These are phyloP conservation scores for Hymenochirus boettgeri DNA, from an alignment of 2,113 vertebrate species.

Conservation along the genomic window DNA sequence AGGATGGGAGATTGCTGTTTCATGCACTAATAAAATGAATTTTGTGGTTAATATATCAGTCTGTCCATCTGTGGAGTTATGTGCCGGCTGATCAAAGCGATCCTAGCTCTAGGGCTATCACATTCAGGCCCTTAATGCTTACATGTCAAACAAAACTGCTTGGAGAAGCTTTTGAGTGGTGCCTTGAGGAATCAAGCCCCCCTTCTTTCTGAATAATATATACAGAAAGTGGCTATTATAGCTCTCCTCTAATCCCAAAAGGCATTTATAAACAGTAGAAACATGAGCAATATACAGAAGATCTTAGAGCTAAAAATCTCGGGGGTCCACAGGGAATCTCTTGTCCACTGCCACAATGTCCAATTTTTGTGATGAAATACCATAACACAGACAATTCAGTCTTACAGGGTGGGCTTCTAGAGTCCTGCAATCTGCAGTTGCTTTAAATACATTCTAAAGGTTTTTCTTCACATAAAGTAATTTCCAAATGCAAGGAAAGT, in stretches of 20 bases:
- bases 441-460: no score
- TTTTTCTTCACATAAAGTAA: no score
- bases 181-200: conserved; percentile 61
- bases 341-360: background rate
- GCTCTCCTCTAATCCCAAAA: conserved; percentile 64
- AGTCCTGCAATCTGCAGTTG: no score
- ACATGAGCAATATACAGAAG: conserved; percentile 58
- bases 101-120: conserved; percentile 68
- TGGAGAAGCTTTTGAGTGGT: conserved; percentile 73
- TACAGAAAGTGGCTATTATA: conserved; percentile 76
- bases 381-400: background rate
- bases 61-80: conserved; percentile 71
- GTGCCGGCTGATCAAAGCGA: conserved; percentile 74
- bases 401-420: no score
- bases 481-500: no score
- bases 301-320: conserved; percentile 29
- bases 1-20: conserved; percentile 37
- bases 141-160: conserved; percentile 79
- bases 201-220: conserved; percentile 72
- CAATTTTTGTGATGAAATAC: background rate
- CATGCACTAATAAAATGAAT: conserved; percentile 73
- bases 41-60: conserved; percentile 77
- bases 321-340: conserved; percentile 51
- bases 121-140: conserved; percentile 79
- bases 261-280: conserved; percentile 68